Evolutionary conservation across 2,888 invertebrate species (phyloP).

Genomic region (Ernsta delagoae): DNA sequence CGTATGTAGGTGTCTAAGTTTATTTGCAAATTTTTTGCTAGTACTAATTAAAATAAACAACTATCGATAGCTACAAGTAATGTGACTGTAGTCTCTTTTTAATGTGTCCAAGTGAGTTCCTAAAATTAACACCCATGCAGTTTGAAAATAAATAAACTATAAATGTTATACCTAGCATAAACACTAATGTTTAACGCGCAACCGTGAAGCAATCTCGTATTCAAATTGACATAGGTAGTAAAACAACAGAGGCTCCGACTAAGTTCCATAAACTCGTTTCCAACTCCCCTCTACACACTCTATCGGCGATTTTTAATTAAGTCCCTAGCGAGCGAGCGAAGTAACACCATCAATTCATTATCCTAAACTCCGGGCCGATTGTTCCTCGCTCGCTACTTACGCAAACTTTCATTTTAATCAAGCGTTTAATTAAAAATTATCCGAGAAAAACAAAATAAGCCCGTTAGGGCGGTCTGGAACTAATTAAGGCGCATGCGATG

Average conservation of each 20-base stretch:
- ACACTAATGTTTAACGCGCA: conserved; percentile 53
- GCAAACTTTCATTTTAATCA: conserved; percentile 86
- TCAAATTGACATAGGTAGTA: conserved; percentile 82
- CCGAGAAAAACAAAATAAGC: conserved; percentile 85
- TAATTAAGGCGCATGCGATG: conserved; percentile 84
- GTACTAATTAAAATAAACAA: no score
- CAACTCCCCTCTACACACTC: conserved; percentile 82
- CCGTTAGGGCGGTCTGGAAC: conserved; percentile 83
- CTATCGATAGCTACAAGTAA: no score
- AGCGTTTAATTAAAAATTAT: conserved; percentile 86
- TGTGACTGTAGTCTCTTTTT: no score
- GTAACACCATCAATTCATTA: conserved; percentile 85
- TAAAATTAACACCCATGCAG: neutral
- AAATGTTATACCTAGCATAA: conserved; percentile 43
- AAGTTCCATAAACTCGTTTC: conserved; percentile 83
- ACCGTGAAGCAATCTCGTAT: conserved; percentile 75
- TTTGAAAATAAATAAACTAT: conserved; percentile 43
- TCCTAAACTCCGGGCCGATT: conserved; percentile 84
- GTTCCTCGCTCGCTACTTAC: conserved; percentile 84
- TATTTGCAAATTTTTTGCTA: no score
- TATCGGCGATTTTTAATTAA: conserved; percentile 85
- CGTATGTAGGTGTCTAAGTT: no score
- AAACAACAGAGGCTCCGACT: conserved; percentile 79
- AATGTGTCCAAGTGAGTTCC: no score
- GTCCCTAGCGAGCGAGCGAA: conserved; percentile 80